Conservation (phyloP, 2,888 invertebrate species). For the Eulithis testata region DNA sequence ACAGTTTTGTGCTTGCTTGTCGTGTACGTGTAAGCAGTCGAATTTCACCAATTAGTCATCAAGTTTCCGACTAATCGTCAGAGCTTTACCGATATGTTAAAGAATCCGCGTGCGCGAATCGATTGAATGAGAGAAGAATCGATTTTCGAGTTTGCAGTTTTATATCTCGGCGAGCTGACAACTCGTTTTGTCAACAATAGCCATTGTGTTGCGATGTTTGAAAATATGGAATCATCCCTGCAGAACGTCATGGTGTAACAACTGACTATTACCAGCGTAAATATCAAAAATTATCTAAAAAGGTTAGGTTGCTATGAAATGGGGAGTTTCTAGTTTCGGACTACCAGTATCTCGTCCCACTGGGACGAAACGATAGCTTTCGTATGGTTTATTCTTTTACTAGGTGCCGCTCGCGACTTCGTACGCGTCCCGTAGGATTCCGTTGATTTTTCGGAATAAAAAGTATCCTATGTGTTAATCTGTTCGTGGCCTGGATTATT, state of each 20-base stretch:
- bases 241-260: conserved; percentile 3
- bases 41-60: not conserved
- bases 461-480: too few relatives aligned
- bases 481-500: too few relatives aligned
- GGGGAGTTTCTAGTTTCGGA: too few relatives aligned
- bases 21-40: too few relatives aligned
- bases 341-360: too few relatives aligned
- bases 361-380: too few relatives aligned
- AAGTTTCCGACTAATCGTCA: conserved; percentile 7
- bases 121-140: conserved; percentile 66
- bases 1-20: too few relatives aligned
- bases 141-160: conserved; percentile 56
- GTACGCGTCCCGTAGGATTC: too few relatives aligned
- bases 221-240: conserved; percentile 69
- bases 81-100: conserved; percentile 19
- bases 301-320: too few relatives aligned
- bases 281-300: not conserved
- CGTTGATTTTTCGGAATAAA: too few relatives aligned
- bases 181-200: conserved; percentile 70
- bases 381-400: too few relatives aligned
- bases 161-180: conserved; percentile 68
- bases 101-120: conserved; percentile 47
- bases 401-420: too few relatives aligned
- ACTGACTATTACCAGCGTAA: not conserved
- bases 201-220: conserved; percentile 74